phyloP scores from a whole-genome alignment of 2,113 vertebrate genomes.

The Syrmaticus mikado region DNA sequence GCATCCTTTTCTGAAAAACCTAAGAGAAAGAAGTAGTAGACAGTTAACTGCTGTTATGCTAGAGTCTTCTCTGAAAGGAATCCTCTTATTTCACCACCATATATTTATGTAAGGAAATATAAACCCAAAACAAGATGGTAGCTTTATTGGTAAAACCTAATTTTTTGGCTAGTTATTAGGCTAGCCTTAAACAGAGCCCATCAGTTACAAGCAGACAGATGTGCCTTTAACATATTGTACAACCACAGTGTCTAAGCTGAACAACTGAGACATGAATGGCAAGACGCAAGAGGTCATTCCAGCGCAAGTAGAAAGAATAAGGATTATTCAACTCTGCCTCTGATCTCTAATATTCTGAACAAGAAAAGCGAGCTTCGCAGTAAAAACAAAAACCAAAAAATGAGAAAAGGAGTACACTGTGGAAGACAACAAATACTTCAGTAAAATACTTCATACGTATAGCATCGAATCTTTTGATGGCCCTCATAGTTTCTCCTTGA shows the following conservation, averaged over 20 bases:
- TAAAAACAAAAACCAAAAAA: not conserved
- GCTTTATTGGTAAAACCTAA: not conserved
- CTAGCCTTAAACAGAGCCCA: not conserved
- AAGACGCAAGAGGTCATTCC: not conserved
- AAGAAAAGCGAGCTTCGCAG: not conserved
- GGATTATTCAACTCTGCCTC: not conserved
- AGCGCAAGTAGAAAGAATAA: not conserved
- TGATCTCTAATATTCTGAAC: not conserved
- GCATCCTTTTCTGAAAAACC: constrained; percentile 98
- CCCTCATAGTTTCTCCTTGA: not conserved
- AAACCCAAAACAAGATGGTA: not conserved
- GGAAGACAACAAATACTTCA: not conserved
- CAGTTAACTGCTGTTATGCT: not conserved
- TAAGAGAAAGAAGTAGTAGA: constrained; percentile 50
- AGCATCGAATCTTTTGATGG: not conserved
- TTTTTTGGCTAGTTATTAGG: not conserved
- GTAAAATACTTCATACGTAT: not conserved
- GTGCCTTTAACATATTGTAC: not conserved
- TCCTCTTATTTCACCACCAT: not conserved
- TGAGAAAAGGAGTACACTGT: not conserved
- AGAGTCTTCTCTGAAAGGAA: not conserved
- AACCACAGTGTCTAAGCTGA: not conserved
- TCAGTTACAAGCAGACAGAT: not conserved
- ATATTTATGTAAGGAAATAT: not conserved
- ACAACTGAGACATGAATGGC: not conserved